These are phyloP conservation scores for Geococcyx californianus DNA, from an alignment of 2,113 vertebrate genomes.

Conservation along the genomic window DNA sequence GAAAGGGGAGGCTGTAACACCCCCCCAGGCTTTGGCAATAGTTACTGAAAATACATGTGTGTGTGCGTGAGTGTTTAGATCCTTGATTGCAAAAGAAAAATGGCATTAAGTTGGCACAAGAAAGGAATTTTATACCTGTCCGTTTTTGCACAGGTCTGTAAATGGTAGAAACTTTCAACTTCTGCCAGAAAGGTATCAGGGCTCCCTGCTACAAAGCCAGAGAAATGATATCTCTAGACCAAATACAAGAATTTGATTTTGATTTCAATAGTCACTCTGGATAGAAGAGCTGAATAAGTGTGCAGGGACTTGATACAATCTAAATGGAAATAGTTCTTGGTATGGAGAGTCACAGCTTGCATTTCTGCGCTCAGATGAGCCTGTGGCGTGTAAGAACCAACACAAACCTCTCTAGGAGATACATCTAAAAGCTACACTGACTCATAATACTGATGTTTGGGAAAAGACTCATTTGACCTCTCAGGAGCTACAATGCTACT, in stretches of 20 bases:
- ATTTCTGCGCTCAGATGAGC: neutral
- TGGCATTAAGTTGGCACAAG: constrained; percentile 42
- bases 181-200: constrained; percentile 47
- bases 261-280: neutral
- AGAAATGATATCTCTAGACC: neutral
- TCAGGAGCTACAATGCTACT: neutral
- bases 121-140: constrained; percentile 33
- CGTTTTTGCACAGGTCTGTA: constrained; percentile 26
- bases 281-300: neutral
- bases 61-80: neutral
- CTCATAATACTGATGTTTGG: neutral
- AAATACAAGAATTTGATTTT: neutral
- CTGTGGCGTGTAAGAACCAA: neutral
- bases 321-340: neutral
- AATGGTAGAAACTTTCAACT: constrained; percentile 44
- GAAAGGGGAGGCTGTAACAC: constrained; percentile 4
- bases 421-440: neutral
- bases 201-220: neutral
- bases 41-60: neutral
- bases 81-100: constrained; percentile 49
- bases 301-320: neutral
- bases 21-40: constrained; percentile 42
- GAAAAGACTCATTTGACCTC: neutral
- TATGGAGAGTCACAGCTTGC: neutral
- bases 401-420: neutral